Conservation (phyloP, 2,113 vertebrate genomes). For the Sceloporus undulatus region DNA sequence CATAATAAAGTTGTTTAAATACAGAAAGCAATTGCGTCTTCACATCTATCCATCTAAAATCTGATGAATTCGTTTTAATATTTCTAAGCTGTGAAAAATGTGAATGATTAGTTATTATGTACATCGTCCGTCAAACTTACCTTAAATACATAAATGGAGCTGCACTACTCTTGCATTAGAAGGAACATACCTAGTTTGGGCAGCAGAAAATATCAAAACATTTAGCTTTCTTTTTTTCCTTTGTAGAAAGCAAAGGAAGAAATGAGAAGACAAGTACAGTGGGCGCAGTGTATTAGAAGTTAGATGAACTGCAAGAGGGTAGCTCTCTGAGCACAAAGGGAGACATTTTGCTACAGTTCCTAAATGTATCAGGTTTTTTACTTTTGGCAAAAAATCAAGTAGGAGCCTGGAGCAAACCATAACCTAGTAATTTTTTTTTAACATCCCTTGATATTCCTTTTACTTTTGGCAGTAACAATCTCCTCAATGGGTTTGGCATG, state of each 20-base stretch:
- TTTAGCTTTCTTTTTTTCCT: not conserved
- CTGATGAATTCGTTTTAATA: not conserved
- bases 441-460: not conserved
- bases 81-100: not conserved
- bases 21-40: not conserved
- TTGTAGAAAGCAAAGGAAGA: not conserved
- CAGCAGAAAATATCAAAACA: not conserved
- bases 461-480: not conserved
- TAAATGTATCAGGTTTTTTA: not conserved
- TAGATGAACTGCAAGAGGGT: not conserved
- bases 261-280: not conserved
- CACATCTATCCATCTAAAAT: not conserved
- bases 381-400: not conserved
- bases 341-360: not conserved
- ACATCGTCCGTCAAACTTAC: not conserved
- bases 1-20: not conserved
- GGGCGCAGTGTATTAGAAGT: not conserved
- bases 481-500: not conserved
- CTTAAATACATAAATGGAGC: not conserved
- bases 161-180: no score
- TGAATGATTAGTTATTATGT: not conserved
- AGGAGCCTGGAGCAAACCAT: not conserved
- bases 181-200: not conserved
- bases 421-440: not conserved
- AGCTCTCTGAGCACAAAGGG: not conserved